A percentile compares a stretch with the other conserved stretches of the same genome.
phyloP scores from a whole-genome alignment of 1,140 invertebrate genomes.

The Pseudomyrmex flavicornis region DNA sequence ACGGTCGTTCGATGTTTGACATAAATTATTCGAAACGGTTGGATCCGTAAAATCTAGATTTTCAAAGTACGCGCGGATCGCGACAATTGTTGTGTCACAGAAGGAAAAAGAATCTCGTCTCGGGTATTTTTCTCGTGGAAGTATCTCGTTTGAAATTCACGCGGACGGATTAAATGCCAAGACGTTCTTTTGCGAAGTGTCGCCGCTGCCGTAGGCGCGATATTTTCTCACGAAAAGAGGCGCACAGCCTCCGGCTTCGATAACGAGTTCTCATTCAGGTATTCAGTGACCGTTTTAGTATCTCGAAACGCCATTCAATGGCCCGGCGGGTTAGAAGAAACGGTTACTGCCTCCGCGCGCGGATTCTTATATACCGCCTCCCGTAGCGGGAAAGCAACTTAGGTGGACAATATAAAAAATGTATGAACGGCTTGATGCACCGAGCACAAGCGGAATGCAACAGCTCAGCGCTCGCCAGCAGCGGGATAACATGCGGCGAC shows the following conservation, averaged over 20 bases:
- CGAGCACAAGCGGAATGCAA: not conserved
- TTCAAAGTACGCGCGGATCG: not conserved
- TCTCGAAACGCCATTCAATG: slow-evolving; percentile 71
- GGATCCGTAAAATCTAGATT: not conserved
- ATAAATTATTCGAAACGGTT: too few species aligned
- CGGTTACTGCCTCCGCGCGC: slow-evolving; percentile 68
- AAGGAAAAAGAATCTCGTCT: too few species aligned
- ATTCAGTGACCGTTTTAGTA: slow-evolving; percentile 70
- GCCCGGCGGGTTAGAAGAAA: slow-evolving; percentile 61
- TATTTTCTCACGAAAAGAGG: slow-evolving; percentile 17
- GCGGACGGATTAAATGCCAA: not conserved
- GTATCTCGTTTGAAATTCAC: slow-evolving; percentile 8
- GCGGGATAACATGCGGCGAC: not conserved
- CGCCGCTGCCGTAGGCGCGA: slow-evolving; percentile 28
- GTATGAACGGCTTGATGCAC: slow-evolving; percentile 19
- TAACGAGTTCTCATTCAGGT: slow-evolving; percentile 80
- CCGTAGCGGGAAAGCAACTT: slow-evolving; percentile 64
- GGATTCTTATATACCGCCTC: slow-evolving; percentile 38
- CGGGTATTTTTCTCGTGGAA: not conserved
- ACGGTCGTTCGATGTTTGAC: too few species aligned
- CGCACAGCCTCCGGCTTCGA: slow-evolving; percentile 64
- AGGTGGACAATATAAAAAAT: slow-evolving; percentile 64
- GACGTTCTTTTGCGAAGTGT: slow-evolving; percentile 5
- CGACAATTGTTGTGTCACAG: not conserved
- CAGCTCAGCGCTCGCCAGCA: not conserved